phyloP scores from a whole-genome alignment of 2,113 vertebrate species.

The Jacana jacana region DNA sequence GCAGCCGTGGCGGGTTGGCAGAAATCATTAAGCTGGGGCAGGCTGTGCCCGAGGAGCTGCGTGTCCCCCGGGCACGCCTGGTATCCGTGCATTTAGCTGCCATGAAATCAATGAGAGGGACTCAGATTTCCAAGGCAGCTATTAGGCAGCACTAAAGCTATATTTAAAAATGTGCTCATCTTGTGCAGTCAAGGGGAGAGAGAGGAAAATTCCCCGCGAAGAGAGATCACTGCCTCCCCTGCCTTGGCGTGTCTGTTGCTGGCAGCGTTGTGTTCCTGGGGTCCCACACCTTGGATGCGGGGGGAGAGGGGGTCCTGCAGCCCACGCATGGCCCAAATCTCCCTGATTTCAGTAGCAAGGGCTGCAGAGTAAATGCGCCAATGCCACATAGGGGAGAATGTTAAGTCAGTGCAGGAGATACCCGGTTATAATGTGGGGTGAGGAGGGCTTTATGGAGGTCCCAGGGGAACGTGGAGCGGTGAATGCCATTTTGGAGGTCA shows the following conservation, averaged over 20 bases:
- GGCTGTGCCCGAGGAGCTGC: background rate
- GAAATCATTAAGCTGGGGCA: background rate
- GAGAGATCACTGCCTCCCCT: background rate
- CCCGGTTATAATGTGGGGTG: rapidly evolving
- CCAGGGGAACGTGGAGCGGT: rapidly evolving
- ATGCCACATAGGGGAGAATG: rapidly evolving
- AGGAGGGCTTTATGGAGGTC: background rate
- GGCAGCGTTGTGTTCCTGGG: rapidly evolving
- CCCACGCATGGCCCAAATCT: rapidly evolving
- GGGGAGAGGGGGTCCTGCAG: background rate
- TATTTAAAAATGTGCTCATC: background rate
- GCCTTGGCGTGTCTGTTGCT: background rate
- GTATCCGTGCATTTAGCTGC: background rate
- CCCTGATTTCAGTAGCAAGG: background rate
- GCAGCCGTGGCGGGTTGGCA: rapidly evolving
- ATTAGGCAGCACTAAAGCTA: background rate
- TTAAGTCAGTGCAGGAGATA: background rate
- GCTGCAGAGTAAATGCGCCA: rapidly evolving
- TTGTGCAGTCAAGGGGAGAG: background rate
- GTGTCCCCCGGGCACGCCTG: background rate
- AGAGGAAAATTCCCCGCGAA: background rate
- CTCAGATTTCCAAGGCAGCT: background rate
- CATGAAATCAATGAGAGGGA: background rate
- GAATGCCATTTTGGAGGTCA: background rate
- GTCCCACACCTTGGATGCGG: rapidly evolving